Evolutionary conservation across 1,140 invertebrate species (phyloP).

Genomic region (Heliothis virescens): DNA sequence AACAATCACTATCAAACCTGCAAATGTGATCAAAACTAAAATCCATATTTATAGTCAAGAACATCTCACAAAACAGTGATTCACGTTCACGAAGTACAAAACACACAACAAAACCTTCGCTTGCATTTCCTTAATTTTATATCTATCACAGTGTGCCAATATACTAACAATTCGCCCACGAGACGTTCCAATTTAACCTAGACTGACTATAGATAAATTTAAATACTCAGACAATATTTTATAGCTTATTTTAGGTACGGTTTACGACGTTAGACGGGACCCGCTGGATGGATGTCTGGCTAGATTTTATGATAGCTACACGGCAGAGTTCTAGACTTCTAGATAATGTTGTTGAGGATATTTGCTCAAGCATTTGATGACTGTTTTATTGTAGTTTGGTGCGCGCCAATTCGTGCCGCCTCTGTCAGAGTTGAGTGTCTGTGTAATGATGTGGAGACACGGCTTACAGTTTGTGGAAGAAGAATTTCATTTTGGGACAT

Average conservation of each 20-base stretch:
- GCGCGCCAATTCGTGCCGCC: neutral
- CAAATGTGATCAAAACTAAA: no score
- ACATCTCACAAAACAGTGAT: neutral
- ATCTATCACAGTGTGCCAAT: constrained; percentile 3
- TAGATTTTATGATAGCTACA: constrained; percentile 70
- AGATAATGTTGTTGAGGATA: constrained; percentile 48
- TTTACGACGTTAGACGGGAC: constrained; percentile 78
- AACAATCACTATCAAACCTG: no score
- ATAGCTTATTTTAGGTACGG: constrained; percentile 81
- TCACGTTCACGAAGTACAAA: neutral
- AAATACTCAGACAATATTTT: constrained; percentile 84
- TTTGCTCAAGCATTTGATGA: constrained; percentile 43
- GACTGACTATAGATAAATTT: constrained; percentile 76
- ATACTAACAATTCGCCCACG: constrained; percentile 26
- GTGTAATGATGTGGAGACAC: neutral
- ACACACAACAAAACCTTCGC: constrained; percentile 4
- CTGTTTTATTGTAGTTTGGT: constrained; percentile 37
- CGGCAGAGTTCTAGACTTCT: constrained; percentile 47
- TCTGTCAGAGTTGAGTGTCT: neutral
- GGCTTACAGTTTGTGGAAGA: neutral
- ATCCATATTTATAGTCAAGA: no score
- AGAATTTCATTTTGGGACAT: neutral
- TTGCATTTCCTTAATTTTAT: constrained; percentile 29
- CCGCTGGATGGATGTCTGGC: constrained; percentile 71
- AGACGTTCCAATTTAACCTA: constrained; percentile 62